Evolutionary conservation across 2,797 vertebrate species (phyloP).

Genomic region (Phaenicophaeus curvirostris): DNA sequence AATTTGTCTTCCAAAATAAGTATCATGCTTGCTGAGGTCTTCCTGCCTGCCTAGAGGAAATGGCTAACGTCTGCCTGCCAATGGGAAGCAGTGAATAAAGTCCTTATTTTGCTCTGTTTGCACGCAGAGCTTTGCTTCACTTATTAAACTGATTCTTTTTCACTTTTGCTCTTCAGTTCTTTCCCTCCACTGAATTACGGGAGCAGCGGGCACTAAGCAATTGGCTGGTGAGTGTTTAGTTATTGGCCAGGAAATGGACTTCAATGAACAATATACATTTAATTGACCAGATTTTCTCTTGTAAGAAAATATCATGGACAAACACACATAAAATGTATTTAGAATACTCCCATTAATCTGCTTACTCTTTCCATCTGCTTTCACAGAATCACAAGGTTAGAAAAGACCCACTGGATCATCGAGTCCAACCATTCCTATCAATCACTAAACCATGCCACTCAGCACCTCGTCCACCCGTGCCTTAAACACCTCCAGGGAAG

Average conservation of each 20-base stretch:
- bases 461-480: too few species aligned
- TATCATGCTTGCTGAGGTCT: neutral
- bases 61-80: rapidly evolving
- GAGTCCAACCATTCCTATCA: too few species aligned
- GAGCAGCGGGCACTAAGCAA: neutral
- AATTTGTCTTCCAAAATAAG: neutral
- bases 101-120: neutral
- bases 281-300: neutral
- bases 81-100: neutral
- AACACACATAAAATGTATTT: neutral
- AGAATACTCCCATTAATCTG: neutral
- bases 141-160: neutral
- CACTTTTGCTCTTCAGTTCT: neutral
- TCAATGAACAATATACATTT: neutral
- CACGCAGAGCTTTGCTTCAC: neutral
- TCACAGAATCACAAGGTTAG: too few species aligned
- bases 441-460: too few species aligned
- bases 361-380: neutral
- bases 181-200: neutral
- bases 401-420: too few species aligned
- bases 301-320: neutral
- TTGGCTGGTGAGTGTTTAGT: neutral
- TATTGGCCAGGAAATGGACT: neutral
- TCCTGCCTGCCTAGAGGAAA: neutral
- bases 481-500: too few species aligned